Evolutionary conservation across 2,797 vertebrate genomes (phyloP).

Genomic region (Champsocephalus esox): DNA sequence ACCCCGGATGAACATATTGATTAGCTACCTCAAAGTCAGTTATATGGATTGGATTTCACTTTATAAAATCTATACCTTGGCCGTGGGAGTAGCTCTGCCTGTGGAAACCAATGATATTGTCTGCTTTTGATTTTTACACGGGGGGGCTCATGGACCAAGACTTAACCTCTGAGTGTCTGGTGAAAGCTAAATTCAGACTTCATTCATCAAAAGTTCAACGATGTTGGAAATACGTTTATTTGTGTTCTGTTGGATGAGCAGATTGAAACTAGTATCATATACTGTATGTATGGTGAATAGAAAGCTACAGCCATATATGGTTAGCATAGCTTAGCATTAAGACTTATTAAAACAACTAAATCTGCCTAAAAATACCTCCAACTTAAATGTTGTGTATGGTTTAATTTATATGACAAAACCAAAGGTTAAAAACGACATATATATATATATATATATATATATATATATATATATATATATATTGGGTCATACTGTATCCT

Average conservation of each 20-base stretch:
- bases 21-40: conserved; percentile 24
- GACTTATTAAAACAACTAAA: background rate
- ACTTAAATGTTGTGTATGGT: background rate
- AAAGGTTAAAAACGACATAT: background rate
- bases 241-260: background rate
- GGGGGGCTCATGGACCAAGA: background rate
- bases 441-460: no score
- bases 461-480: background rate
- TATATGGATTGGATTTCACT: conserved; percentile 45
- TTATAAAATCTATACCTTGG: conserved; percentile 38
- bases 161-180: background rate
- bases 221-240: background rate
- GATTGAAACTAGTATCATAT: background rate
- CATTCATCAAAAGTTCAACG: background rate
- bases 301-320: background rate
- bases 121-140: conserved; percentile 23
- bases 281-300: background rate
- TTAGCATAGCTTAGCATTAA: background rate
- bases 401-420: background rate
- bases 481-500: no score
- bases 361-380: background rate
- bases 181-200: background rate
- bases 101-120: conserved; percentile 34
- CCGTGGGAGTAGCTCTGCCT: conserved; percentile 27
- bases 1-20: conserved; percentile 35